phyloP scores from a whole-genome alignment of 2,113 vertebrate genomes.

The Callipepla californica region DNA sequence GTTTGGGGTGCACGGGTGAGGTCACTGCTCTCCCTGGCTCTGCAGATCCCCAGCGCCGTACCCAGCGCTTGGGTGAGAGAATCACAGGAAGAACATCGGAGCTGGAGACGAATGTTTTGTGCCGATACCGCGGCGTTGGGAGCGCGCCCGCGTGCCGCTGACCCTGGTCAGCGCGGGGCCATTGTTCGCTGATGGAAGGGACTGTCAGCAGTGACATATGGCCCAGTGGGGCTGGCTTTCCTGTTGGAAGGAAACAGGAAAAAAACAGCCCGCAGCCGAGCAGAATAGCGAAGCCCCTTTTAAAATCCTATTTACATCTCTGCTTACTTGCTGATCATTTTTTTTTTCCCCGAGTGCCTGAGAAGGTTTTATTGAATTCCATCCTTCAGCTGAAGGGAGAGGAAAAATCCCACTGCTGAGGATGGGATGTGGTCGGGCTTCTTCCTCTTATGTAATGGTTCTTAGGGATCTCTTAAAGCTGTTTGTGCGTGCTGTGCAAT shows the following conservation, averaged over 20 bases:
- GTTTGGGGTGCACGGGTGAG: background rate
- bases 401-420: background rate
- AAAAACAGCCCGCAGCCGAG: constrained; percentile 1
- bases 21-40: background rate
- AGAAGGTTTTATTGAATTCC: background rate
- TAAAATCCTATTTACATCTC: background rate
- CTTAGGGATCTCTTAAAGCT: background rate
- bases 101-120: background rate
- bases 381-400: background rate
- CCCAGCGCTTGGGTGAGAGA: background rate
- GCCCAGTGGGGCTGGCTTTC: constrained; percentile 46
- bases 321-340: background rate
- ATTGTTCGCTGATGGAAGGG: constrained; percentile 61
- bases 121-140: constrained; percentile 5
- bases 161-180: constrained; percentile 40
- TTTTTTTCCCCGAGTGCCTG: background rate
- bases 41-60: background rate
- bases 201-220: constrained; percentile 62
- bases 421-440: fast-evolving
- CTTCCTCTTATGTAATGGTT: background rate
- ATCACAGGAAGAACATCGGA: constrained; percentile 1
- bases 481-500: background rate
- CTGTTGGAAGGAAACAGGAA: constrained; percentile 53
- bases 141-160: constrained; percentile 27
- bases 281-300: background rate